These are phyloP conservation scores for Bradypodion ventrale DNA, from an alignment of 2,797 vertebrate genomes.

Conservation along the genomic window DNA sequence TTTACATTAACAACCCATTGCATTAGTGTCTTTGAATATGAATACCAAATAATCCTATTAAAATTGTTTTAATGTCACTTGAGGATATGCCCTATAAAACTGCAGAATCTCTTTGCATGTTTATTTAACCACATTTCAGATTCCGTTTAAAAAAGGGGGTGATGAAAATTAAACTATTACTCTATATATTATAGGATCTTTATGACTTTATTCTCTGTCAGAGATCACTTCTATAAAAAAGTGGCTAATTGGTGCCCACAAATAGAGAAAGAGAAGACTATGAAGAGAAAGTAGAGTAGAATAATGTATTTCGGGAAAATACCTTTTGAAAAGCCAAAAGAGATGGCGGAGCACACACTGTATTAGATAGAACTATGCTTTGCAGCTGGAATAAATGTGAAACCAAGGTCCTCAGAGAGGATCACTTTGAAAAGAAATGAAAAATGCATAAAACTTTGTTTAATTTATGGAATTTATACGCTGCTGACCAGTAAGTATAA, in stretches of 20 bases:
- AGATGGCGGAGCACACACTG: constrained; percentile 27
- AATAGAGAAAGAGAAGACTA: neutral
- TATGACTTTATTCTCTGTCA: neutral
- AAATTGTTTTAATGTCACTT: too few relatives aligned
- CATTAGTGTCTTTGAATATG: neutral
- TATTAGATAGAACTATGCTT: constrained; percentile 56
- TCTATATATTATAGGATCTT: fast-evolving
- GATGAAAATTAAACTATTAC: neutral
- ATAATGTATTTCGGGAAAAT: constrained; percentile 8
- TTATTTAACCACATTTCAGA: neutral
- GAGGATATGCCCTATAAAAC: neutral
- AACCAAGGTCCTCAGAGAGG: constrained; percentile 70
- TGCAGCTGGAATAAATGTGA: constrained; percentile 66
- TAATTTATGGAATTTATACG: constrained; percentile 83
- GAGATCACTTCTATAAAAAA: neutral
- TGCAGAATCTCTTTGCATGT: neutral
- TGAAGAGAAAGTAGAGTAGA: neutral
- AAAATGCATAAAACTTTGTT: constrained; percentile 82
- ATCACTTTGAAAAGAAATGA: constrained; percentile 75
- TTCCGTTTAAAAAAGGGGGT: neutral
- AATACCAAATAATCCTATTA: neutral
- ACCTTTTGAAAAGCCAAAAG: constrained; percentile 22
- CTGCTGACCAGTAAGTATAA: constrained; percentile 84
- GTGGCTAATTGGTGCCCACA: constrained; percentile 1
- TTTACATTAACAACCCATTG: too few relatives aligned